Evolutionary conservation across 2,113 vertebrate species (phyloP).

Genomic region (Synodontis membranacea): DNA sequence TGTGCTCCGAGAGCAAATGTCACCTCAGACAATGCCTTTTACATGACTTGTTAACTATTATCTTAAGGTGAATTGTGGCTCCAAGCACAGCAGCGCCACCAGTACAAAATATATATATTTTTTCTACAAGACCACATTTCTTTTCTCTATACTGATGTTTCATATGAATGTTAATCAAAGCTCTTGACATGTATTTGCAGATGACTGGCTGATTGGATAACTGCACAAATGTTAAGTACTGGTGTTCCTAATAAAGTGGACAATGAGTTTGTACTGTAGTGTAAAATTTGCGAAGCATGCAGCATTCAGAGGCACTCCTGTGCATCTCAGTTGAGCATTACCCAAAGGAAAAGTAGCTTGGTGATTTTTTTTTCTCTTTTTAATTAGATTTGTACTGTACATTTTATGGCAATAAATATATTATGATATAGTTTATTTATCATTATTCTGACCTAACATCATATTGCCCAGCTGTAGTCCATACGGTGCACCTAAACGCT

Average conservation of each 20-base stretch:
- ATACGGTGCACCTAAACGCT: background rate
- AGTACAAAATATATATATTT: background rate
- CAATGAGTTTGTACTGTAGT: background rate
- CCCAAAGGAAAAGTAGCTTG: background rate
- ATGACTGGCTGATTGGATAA: background rate
- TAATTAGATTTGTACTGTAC: too few relatives aligned
- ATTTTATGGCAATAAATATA: background rate
- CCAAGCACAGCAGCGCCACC: background rate
- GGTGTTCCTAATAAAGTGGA: background rate
- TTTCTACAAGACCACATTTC: background rate
- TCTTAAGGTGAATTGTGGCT: background rate
- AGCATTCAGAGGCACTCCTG: background rate
- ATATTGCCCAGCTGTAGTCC: background rate
- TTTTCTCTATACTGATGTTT: background rate
- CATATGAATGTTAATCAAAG: background rate
- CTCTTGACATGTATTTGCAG: background rate
- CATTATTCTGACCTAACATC: background rate
- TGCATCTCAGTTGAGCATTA: background rate
- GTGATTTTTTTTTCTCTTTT: background rate
- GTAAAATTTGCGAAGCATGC: background rate
- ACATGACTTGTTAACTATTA: slow-evolving; percentile 7
- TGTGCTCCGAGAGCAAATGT: slow-evolving; percentile 3
- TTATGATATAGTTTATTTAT: background rate
- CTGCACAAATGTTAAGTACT: background rate
- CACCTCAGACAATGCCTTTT: slow-evolving; percentile 6